Evolutionary conservation across 2,113 vertebrate genomes (phyloP), one percentile per base, ranked within the genome.

Genomic region (Hucho hucho): DNA sequence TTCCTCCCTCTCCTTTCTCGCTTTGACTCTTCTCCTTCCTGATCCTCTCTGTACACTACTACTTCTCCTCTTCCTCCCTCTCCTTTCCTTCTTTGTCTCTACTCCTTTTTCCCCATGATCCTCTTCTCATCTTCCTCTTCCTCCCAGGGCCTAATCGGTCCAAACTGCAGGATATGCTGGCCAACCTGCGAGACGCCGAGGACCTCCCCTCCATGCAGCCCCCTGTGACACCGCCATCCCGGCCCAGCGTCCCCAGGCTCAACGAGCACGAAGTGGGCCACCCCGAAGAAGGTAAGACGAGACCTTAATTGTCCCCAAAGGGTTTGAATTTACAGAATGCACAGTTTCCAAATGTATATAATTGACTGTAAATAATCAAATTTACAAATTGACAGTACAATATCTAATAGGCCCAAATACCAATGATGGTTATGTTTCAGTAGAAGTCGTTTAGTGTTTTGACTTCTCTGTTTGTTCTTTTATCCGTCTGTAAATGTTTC

Each of bases 91-190:
- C 26, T 46, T 58, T 46, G 26, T 61, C 26, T 4, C 49, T 22
- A 14, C 26, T 46, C 16, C 28, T n/a, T 26, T 20, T n/a, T 18
- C 9, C 59, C 46, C 47, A 16, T 29, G 1, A 12, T 14, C 18
- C 74, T 18, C 24, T 9, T 56, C 29, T 28, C n/a, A 14, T 32
- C 29, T 20, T 25, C 72, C 65, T 14, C 72, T 73, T 37, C 76
- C 83, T 77, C 81, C 87, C 90, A 98, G 97, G 97, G 85, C 97
- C 97, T 82, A 98, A 98, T 91, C 94, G 97, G 86, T 98, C 97
- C 85, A 99, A 98, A 89, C 95, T 99, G 64, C 98, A 99, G 93
- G 97, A 99, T 88, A 98, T 99, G 98, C 90, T 99, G 94, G 98
- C 97, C 86, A 99, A 98, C 87, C 94, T 99, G 87, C 94, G 98